phyloP scores from a whole-genome alignment of 2,888 invertebrate genomes.

The Drosophila robusta region DNA sequence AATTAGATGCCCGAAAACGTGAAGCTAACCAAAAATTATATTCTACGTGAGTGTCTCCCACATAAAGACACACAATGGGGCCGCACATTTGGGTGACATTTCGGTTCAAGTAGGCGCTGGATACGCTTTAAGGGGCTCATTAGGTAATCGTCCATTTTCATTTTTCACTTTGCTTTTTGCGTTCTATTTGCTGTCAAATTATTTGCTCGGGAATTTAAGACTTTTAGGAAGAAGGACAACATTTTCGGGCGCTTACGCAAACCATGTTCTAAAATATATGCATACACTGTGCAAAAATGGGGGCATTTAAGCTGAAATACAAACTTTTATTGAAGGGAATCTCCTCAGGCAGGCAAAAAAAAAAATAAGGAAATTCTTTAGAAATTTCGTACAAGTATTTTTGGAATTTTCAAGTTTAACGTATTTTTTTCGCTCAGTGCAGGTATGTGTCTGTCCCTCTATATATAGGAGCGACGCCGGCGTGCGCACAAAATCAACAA shows the following conservation, averaged over 20 bases:
- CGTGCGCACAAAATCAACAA: slow-evolving; percentile 75
- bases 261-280: slow-evolving; percentile 41
- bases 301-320: no score
- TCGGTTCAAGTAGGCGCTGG: neutral
- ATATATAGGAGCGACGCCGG: slow-evolving; percentile 36
- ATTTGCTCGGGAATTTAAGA: slow-evolving; percentile 74
- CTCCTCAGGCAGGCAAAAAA: neutral
- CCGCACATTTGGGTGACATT: neutral
- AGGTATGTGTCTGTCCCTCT: slow-evolving; percentile 19
- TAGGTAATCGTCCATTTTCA: slow-evolving; percentile 1
- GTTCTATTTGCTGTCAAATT: slow-evolving; percentile 68
- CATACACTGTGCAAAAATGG: slow-evolving; percentile 27
- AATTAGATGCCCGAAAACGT: slow-evolving; percentile 48
- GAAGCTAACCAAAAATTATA: slow-evolving; percentile 27
- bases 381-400: neutral
- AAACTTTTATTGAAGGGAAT: no score
- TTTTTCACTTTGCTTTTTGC: slow-evolving; percentile 9
- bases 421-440: slow-evolving; percentile 37
- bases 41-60: neutral
- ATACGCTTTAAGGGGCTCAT: slow-evolving; percentile 2
- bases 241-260: slow-evolving; percentile 63
- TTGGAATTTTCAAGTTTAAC: neutral
- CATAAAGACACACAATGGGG: neutral
- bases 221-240: slow-evolving; percentile 56
- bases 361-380: neutral